Evolutionary conservation across 37 sponge, comb jelly and placozoan genomes (phyloP), one percentile per base, ranked within the genome.

Genomic region (Oopsacas minuta): DNA sequence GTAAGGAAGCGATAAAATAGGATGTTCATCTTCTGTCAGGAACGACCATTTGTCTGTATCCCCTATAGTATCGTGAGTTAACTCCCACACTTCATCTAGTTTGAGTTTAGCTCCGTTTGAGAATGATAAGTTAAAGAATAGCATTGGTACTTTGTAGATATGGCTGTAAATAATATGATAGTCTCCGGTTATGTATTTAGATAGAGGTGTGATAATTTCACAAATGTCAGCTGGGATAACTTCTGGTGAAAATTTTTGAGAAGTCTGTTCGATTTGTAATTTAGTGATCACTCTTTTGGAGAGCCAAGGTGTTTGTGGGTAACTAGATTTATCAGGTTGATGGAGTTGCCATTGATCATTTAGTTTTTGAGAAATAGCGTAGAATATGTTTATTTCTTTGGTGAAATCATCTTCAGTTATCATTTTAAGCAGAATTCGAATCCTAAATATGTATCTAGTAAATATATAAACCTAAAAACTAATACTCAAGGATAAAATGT

Each of bases 1-100:
- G 81, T 90, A 96, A 8, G 94, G 94, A 8, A 81, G 37, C 0
- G 85, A 85, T 34, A 94, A 86, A 1, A 92, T 20, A 0, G 97
- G 97, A 53, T 96, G 97, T 10, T 96, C 97, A 30, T 88, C 86
- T 81, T 94, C 90, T 15, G 93, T 90, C 10, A 96, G 37, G 36
- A 90, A 36, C 3, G 88, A 84, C 93, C 93, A 92, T 30, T 36
- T 39, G 22, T 61, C 75, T 20, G 75, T 32, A 61, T 61, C 28
- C 75, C 75, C 75, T 20, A 10, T 61, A 8, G 36, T 81, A 25
- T 86, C 86, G 1, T 90, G 85, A 17, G 88, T 36, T 8, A 89
- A 81, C 23, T 46, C 36, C 94, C 94, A 96, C 0, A 91, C 83
- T 10, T 96, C 91, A 0, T 92, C 86, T 22, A 92, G 38, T 0